Evolutionary conservation across 2,113 vertebrate genomes (phyloP).

Genomic region (Onychostoma macrolepis): DNA sequence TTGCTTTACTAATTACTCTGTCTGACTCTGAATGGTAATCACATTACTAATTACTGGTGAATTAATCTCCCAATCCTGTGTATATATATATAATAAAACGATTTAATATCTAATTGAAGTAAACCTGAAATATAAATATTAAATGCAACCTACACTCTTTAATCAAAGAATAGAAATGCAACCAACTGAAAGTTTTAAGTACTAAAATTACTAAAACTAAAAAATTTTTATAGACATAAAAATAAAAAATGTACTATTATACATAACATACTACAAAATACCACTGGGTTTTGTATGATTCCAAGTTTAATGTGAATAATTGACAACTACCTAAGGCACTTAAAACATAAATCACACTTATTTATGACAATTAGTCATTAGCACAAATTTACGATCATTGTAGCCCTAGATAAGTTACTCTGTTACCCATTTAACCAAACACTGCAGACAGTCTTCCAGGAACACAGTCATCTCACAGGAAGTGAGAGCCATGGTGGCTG

Average conservation of each 20-base stretch:
- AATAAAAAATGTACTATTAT: not conserved
- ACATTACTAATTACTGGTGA: not conserved
- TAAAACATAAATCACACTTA: not conserved
- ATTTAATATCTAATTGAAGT: not conserved
- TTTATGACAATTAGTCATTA: not conserved
- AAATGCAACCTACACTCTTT: not conserved
- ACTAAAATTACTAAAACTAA: not conserved
- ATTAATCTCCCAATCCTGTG: not conserved
- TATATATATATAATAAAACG: no score
- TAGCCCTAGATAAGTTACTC: not conserved
- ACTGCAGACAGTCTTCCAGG: not conserved
- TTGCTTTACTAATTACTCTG: constrained; percentile 2
- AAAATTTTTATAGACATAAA: not conserved
- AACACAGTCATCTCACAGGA: not conserved
- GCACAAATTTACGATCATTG: not conserved
- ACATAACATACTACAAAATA: not conserved
- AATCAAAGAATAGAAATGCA: not conserved
- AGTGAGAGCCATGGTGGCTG: not conserved
- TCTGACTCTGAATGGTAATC: not conserved
- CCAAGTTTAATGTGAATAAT: not conserved
- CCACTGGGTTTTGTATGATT: not conserved
- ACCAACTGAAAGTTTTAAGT: not conserved
- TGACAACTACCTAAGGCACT: not conserved
- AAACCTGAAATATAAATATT: not conserved
- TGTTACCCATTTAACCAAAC: not conserved